Percentiles rank a stretch among this genome's conserved stretches.
phyloP scores from a whole-genome alignment of 1,140 invertebrate species.

The Penaeus japonicus region DNA sequence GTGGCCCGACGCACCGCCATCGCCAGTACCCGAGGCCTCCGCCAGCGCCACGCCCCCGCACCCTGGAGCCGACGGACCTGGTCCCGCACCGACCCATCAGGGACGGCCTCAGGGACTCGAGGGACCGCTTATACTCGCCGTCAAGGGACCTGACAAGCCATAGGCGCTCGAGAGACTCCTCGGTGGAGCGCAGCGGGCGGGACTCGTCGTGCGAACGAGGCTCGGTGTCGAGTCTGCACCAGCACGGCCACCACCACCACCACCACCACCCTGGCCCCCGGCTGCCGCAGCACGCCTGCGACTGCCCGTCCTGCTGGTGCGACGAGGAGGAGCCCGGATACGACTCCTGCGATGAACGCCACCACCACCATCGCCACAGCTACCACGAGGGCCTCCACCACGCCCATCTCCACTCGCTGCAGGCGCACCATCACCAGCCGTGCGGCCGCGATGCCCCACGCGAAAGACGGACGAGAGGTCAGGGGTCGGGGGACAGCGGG shows the following conservation, averaged over 20 bases:
- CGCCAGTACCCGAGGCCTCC: constrained; percentile 44
- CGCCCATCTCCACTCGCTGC: constrained; percentile 41
- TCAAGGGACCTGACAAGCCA: constrained; percentile 27
- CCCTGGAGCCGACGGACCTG: constrained; percentile 40
- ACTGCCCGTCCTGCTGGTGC: constrained; percentile 44
- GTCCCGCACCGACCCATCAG: constrained; percentile 21
- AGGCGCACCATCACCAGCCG: not conserved
- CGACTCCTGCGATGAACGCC: constrained; percentile 52
- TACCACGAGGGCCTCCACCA: constrained; percentile 53
- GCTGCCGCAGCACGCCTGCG: constrained; percentile 20
- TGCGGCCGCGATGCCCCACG: constrained; percentile 9
- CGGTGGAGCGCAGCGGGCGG: constrained; percentile 36
- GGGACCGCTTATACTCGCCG: constrained; percentile 39
- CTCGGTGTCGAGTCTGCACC: constrained; percentile 39
- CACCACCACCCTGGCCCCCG: constrained; percentile 1
- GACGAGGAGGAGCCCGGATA: constrained; percentile 43
- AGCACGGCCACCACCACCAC: constrained; percentile 38
- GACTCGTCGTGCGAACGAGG: constrained; percentile 49
- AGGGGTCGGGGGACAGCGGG: constrained; percentile 38
- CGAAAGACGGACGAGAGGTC: constrained; percentile 9
- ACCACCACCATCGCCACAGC: constrained; percentile 47
- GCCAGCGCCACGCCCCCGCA: constrained; percentile 46
- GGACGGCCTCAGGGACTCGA: constrained; percentile 15
- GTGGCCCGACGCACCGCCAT: not conserved
- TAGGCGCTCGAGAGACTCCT: constrained; percentile 42